Evolutionary conservation across 2,113 vertebrate genomes (phyloP).

Genomic region (Apeltes quadracus): DNA sequence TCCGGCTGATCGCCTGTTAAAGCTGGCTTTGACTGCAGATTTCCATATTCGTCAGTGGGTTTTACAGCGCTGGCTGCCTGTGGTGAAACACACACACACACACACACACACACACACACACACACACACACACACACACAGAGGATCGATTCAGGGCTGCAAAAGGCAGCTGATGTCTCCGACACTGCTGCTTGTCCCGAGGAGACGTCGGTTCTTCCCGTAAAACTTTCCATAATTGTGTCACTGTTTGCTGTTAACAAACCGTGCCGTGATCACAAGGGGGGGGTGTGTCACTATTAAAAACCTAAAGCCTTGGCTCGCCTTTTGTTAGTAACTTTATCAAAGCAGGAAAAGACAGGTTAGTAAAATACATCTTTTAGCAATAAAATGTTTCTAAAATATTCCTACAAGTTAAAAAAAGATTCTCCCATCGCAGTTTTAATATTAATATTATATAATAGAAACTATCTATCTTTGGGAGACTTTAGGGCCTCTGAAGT

Average conservation of each 20-base stretch:
- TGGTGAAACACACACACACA: neutral
- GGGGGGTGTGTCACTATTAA: neutral
- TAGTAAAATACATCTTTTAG: too few relatives aligned
- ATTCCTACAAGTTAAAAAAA: too few relatives aligned
- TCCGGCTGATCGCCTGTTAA: neutral
- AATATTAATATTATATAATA: too few relatives aligned
- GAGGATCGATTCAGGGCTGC: conserved; percentile 60
- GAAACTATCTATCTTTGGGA: neutral
- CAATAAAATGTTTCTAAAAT: too few relatives aligned
- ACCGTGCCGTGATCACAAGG: neutral
- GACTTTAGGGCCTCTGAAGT: conserved; percentile 26
- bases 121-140: conserved; percentile 31
- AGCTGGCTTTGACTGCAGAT: conserved; percentile 29
- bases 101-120: conserved; percentile 11
- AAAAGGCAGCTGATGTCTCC: conserved; percentile 61
- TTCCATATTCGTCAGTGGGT: conserved; percentile 38
- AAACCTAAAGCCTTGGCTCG: too few relatives aligned
- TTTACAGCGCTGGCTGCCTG: conserved; percentile 14
- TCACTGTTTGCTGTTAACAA: too few relatives aligned
- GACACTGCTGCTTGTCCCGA: conserved; percentile 47
- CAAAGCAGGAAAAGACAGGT: too few relatives aligned
- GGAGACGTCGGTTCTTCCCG: conserved; percentile 46
- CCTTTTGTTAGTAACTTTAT: too few relatives aligned
- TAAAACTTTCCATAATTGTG: neutral
- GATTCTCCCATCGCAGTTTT: too few relatives aligned